These are phyloP conservation scores for Machimus atricapillus DNA, from an alignment of 2,888 invertebrate genomes.

Conservation along the genomic window DNA sequence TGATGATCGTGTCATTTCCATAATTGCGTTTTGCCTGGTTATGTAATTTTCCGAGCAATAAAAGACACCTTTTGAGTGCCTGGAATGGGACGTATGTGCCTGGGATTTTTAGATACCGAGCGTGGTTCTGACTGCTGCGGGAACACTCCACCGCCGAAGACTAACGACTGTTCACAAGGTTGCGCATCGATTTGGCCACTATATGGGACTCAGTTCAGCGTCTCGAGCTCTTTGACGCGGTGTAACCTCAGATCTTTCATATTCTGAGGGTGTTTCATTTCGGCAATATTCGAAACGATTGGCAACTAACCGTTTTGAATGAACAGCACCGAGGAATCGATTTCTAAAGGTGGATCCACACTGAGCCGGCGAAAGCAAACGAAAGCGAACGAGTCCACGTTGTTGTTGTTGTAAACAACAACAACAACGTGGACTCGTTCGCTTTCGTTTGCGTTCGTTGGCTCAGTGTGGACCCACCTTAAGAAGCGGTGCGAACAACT, in stretches of 20 bases:
- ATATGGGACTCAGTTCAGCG: background rate
- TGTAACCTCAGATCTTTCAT: background rate
- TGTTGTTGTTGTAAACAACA: too few relatives aligned
- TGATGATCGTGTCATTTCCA: slow-evolving; percentile 16
- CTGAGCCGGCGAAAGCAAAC: too few relatives aligned
- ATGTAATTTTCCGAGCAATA: background rate
- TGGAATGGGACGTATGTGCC: background rate
- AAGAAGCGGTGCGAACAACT: background rate
- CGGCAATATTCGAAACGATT: background rate
- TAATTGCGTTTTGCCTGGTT: slow-evolving; percentile 17
- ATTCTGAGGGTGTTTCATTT: background rate
- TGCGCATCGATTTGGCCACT: background rate
- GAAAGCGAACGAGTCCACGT: too few relatives aligned
- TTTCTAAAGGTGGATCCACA: too few relatives aligned
- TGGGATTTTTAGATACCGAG: background rate
- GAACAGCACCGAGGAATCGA: background rate
- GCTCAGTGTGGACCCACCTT: too few relatives aligned
- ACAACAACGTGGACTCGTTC: too few relatives aligned
- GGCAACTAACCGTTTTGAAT: background rate
- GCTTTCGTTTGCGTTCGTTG: too few relatives aligned
- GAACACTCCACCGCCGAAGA: background rate
- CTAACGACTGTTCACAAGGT: background rate
- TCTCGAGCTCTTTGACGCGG: background rate
- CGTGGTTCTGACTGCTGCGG: background rate
- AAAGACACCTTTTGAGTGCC: background rate